Base-by-base conservation (phyloP, 2,113 vertebrate species). In the Sapayoa aenigma region DNA sequence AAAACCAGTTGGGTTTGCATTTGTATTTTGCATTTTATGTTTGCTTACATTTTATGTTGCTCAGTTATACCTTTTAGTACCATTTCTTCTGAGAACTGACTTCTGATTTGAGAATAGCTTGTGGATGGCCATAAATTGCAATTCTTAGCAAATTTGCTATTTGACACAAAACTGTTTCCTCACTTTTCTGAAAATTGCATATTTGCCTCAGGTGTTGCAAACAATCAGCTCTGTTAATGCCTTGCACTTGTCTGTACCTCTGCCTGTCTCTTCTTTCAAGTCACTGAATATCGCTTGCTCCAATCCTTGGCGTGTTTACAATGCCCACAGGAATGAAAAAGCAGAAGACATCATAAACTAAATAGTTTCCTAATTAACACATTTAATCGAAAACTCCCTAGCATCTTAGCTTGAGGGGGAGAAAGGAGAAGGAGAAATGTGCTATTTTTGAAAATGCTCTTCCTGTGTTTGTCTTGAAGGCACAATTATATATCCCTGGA, bases 351-450 rank as follows among this genome's bases (percentile, higher is more conserved):
- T 41, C 1, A 0, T 89, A 86, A 95, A 86, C 18, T 8, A 80
- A 93, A 83, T 19, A 77, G 68, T 47, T 83, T 90, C 79, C 88
- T 94, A 83, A 84, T 95, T 96, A 95, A 84, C 25, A 86, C 5
- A 2, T 86, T 94, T 92, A 62, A 81, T 90, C 72, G 77, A 71
- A 86, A 93, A 73, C 55, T 77, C 11, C 28, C 50, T 46, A 81
- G 55, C 35, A 92, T 55, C 37, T 86, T 56, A 78, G 76, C 73
- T 15, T 49, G 56, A 37, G 28, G 67, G 44, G n/a, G 5, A 56
- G 33, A 60, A 83, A 66, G 37, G 5, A 27, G 39, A 44, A 85
- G 41, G 55, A 74, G 66, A 75, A 91, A 75, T 19, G 41, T 46
- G 49, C 56, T 88, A 21, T 67, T 31, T 50, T 90, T 77, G 82